Evolutionary conservation across 1,140 invertebrate species (phyloP), one percentile per base, ranked within the genome.

Genomic region (Apocrypta bakeri): DNA sequence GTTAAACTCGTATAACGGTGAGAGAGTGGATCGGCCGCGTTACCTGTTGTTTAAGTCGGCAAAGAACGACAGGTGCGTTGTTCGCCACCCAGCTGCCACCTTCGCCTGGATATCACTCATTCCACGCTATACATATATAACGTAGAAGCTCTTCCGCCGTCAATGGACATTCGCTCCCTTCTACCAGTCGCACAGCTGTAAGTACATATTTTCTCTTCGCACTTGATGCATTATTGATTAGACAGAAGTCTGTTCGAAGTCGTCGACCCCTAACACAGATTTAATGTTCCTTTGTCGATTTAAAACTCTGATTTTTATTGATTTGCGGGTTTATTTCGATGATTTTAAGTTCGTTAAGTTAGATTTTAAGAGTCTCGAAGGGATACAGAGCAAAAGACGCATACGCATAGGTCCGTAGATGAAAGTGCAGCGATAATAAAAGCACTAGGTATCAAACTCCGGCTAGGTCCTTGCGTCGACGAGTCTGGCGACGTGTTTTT

Each of bases 11-110:
- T 56, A 21, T 21, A 69, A 40, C 63, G 63, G 63, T 0, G 61
- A 64, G 75, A 61, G 56, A 27, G 71, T 42, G 1, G 40, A 31
- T 71, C 37, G 64, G 12, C 29, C 40, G 68, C 37, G 61, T 87
- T 87, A 88, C 86, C 85, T 85, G 86, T 89, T 89, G 87, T 91
- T 91, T 91, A 69, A 68, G 71, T 56, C 31, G 85, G 86, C 79
- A 76, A 79, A 88, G 86, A 87, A 87, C 88, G 90, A 90, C 91
- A 92, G 91, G 91, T 92, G 90, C 84, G 81, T 83, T 68, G 72
- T 84, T 84, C 87, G 86, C 87, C 86, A 89, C 86, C 88, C 90
- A 90, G 90, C 90, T 90, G 90, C 90, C 86, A 83, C 83, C 86
- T 87, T 82, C 77, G 79, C 81, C 85, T 85, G 86, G 81, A 88